Base-by-base conservation (phyloP, 2,888 invertebrate genomes). In the Thereva unica region DNA sequence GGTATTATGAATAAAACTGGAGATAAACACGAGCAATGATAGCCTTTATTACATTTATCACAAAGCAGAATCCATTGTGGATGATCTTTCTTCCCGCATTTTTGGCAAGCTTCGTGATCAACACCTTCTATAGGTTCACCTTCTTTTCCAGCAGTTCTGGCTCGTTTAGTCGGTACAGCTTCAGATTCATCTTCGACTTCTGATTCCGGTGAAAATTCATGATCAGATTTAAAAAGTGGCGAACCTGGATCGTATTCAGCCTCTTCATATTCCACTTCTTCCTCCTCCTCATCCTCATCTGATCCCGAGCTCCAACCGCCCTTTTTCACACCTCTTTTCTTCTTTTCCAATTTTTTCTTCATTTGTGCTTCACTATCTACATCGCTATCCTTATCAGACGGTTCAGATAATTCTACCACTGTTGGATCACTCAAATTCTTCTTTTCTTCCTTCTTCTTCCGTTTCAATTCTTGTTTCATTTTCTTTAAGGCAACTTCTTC, bases 61-160 rank as follows among this genome's bases (percentile, higher is more conserved):
- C 98, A 99, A 47, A 99, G 83, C 64, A 99, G 83, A 75, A 99
- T 95, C 95, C 95, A 96, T 81, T 98, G 97, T 0, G 97, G 97
- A 80, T 97, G 95, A 79, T 95, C 93, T 0, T 88, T 89, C 80
- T 94, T 93, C 9, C 89, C 88, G 80, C 98, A 99, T 72, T 92
- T 92, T 75, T 89, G 88, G 80, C 98, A 99, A 12, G 90, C 89
- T 23, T 91, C 92, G 49, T 79, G 79, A 3, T 76, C 77, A 47
- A 73, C 71, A 34, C 47, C 54, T 83, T 89, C 40, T 6, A 55
- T 57, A 86, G 87, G 87, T 83, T 90, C 91, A 85, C 89, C 89
- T 83, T 92, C 92, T 76, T 89, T 89, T 6, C 78, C 76, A 0
- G 92, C 89, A 0, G 95, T 95, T 72, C 95, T 85, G 2, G 95